Evolutionary conservation across 2,888 invertebrate species (phyloP).

Genomic region (Drosophila sordidula): DNA sequence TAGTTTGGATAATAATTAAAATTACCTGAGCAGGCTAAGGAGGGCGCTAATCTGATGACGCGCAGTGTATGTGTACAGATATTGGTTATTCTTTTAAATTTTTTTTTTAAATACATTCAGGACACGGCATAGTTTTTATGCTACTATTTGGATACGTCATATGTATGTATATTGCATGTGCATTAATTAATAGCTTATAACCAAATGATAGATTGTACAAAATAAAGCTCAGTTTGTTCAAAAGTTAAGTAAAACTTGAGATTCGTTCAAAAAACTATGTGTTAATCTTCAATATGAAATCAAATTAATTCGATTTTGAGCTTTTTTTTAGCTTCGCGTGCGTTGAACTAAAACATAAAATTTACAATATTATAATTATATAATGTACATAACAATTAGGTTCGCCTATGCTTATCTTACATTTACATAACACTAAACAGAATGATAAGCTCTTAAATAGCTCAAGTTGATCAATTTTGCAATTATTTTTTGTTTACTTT

Average conservation of each 20-base stretch:
- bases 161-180: conserved; percentile 60
- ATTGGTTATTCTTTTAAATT: conserved; percentile 5
- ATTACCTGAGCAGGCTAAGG: too few species aligned
- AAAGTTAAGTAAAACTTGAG: conserved; percentile 49
- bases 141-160: conserved; percentile 77
- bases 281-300: conserved; percentile 19
- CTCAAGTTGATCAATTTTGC: conserved; percentile 22
- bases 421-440: conserved; percentile 61
- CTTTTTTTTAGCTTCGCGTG: conserved; percentile 42
- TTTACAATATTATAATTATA: conserved; percentile 36
- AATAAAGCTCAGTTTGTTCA: conserved; percentile 75
- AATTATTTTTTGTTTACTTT: conserved; percentile 15
- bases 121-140: conserved; percentile 53
- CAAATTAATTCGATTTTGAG: conserved; percentile 23
- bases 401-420: conserved; percentile 63
- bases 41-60: too few species aligned
- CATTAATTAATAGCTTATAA: conserved; percentile 43
- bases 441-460: conserved; percentile 60
- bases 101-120: conserved; percentile 46
- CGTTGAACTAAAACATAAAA: conserved; percentile 31
- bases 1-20: too few species aligned
- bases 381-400: conserved; percentile 71
- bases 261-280: conserved; percentile 49
- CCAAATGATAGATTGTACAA: conserved; percentile 46
- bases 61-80: conserved; percentile 8